Percentiles rank a stretch among this genome's conserved stretches.
Conservation (phyloP, 92 coral and sea anemone genomes). For the Anthopleura xanthogrammica region DNA sequence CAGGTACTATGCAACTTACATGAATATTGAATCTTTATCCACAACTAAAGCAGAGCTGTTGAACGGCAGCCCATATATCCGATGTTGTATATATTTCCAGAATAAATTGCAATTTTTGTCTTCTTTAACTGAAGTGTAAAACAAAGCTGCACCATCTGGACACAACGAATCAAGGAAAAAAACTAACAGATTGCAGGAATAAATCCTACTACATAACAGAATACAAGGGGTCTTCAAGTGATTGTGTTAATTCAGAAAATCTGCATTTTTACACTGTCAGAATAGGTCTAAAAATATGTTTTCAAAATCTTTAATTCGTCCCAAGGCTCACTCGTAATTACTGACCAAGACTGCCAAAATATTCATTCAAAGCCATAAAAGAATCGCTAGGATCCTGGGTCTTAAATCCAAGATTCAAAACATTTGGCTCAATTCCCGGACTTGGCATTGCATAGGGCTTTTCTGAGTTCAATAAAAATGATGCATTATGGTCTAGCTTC, state of each 20-base stretch:
- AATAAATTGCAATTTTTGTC: constrained; percentile 91
- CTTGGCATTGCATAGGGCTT: no score
- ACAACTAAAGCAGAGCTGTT: constrained; percentile 88
- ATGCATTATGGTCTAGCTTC: no score
- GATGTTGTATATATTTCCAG: constrained; percentile 88
- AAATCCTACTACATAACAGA: not conserved
- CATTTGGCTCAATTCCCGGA: no score
- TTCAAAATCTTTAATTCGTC: not conserved
- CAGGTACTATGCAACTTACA: constrained; percentile 60
- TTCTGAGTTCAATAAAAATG: no score
- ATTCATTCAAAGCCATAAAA: no score
- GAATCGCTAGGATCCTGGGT: no score
- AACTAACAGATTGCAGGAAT: not conserved
- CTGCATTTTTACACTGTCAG: no score
- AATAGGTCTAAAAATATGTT: no score
- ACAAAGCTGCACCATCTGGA: constrained; percentile 93
- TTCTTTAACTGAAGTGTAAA: constrained; percentile 98
- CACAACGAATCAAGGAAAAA: constrained; percentile 44
- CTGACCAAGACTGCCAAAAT: not conserved
- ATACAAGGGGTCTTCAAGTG: no score
- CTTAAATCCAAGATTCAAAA: no score
- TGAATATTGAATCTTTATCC: constrained; percentile 95
- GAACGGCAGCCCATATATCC: constrained; percentile 94
- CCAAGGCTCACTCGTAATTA: not conserved
- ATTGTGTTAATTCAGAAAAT: not conserved